Percentiles rank a stretch among this genome's conserved stretches.
These are phyloP conservation scores for Notarius quadriscutis DNA, from an alignment of 2,113 vertebrate species.

Conservation along the genomic window DNA sequence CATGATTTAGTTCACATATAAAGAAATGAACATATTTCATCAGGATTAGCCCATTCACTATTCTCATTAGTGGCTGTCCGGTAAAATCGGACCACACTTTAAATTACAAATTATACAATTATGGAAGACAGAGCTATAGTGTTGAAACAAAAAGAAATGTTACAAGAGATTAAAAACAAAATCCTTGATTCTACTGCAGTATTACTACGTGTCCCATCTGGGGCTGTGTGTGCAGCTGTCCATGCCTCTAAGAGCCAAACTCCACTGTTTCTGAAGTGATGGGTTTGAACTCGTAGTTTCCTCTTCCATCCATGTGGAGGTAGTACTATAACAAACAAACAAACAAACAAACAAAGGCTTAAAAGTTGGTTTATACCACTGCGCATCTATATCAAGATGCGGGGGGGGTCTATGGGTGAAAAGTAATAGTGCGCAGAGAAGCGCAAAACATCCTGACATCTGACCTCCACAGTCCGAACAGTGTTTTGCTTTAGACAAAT, in stretches of 20 bases:
- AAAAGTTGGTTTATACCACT: neutral
- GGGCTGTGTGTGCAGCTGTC: neutral
- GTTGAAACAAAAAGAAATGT: constrained; percentile 53
- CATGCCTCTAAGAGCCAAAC: constrained; percentile 85
- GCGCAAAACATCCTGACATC: neutral
- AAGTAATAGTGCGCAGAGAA: neutral
- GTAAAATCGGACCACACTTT: constrained; percentile 47
- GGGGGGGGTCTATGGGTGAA: too few species aligned
- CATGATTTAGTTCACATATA: constrained; percentile 43
- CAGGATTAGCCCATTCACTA: constrained; percentile 38
- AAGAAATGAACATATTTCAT: constrained; percentile 23
- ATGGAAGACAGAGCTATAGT: constrained; percentile 73
- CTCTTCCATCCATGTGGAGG: constrained; percentile 96
- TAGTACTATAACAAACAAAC: constrained; percentile 79
- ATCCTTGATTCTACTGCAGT: constrained; percentile 51
- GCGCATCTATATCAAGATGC: neutral
- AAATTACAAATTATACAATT: constrained; percentile 79
- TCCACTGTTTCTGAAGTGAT: constrained; percentile 94
- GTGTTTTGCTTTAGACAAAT: neutral
- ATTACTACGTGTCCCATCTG: constrained; percentile 43
- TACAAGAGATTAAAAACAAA: constrained; percentile 67
- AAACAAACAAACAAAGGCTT: neutral
- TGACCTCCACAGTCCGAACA: neutral
- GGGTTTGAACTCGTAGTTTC: constrained; percentile 94
- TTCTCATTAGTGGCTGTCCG: constrained; percentile 43